Evolutionary conservation across 2,888 invertebrate genomes (phyloP), one percentile per base, ranked within the genome.

Genomic region (Eristalis arbustorum): DNA sequence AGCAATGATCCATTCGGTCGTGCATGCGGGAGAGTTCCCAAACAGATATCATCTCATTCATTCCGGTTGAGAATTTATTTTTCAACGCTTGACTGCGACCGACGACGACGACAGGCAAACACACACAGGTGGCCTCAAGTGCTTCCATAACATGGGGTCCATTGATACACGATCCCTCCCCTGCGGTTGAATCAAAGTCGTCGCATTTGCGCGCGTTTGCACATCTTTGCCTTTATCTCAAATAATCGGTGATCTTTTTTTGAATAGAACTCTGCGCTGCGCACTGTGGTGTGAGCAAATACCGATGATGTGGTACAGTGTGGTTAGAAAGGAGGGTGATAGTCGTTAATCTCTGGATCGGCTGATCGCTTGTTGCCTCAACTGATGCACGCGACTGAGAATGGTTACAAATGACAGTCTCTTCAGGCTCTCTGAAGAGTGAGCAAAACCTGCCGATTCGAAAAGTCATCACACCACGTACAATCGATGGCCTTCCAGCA

Each of bases 141-240:
- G 34, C 25, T 31, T 40, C 18, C 18, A 57, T 34, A 34, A 31
- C 22, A n/a, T 14, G 23, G n/a, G n/a, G 25, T 10, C 42, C 28
- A 22, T 40, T 67, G 49, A 61, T 57, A 80, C 37, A 22, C 63
- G 61, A 62, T 67, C 67, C 49, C n/a, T 31, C 67, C 49, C 49
- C 34, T 68, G 62, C 62, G 37, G 74, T 62, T 11, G 28, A 68
- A 67, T 74, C 67, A 74, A 74, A 74, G 74, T 23, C 67, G 61
- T 57, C 18, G 40, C 59, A 28, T 71, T 40, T 28, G n/a, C n/a
- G 28, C 25, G 40, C 62, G 59, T 59, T 59, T 25, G 59, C 59
- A 59, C 13, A 28, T 59, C 59, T 68, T 22, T 57, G 13, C 11
- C 28, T 68, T 8, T 34, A 4, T 34, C 40, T 40, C 59, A 61